Percentiles rank a stretch among this genome's conserved stretches.
phyloP scores from a whole-genome alignment of 2,797 vertebrate genomes.

The Furcifer pardalis region DNA sequence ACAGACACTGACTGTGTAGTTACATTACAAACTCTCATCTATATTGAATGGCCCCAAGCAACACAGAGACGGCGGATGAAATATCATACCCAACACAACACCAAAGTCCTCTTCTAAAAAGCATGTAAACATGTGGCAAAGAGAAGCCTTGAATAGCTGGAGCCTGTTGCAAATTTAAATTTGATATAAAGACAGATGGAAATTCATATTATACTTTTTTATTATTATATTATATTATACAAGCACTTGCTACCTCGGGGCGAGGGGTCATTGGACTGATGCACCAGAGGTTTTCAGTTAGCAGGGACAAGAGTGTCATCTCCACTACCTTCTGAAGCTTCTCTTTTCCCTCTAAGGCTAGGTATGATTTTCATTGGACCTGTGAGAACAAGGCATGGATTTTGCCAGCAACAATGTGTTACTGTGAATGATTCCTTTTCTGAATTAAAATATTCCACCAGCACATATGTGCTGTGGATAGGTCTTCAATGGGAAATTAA shows the following conservation, averaged over 20 bases:
- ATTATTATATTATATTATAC: no score
- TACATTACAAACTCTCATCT: constrained; percentile 24
- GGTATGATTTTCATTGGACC: no score
- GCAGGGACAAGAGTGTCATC: background rate
- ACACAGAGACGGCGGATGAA: constrained; percentile 21
- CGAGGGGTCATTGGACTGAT: background rate
- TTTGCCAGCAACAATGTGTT: background rate
- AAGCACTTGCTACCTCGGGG: no score
- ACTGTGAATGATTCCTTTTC: background rate
- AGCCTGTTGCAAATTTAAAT: background rate
- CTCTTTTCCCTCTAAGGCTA: no score
- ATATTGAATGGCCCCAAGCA: constrained; percentile 29
- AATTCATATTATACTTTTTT: no score
- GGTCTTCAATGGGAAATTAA: background rate
- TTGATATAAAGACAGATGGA: background rate
- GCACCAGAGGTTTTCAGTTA: background rate
- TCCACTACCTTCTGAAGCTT: no score
- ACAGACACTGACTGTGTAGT: background rate
- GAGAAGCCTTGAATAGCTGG: background rate
- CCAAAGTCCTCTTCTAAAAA: background rate
- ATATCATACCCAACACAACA: constrained; percentile 24
- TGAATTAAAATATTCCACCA: no score
- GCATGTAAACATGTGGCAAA: background rate
- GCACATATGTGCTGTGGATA: background rate
- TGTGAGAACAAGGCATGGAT: background rate